Evolutionary conservation across 2,797 vertebrate species (phyloP), one percentile per base, ranked within the genome.

Genomic region (Pangasius macronema): DNA sequence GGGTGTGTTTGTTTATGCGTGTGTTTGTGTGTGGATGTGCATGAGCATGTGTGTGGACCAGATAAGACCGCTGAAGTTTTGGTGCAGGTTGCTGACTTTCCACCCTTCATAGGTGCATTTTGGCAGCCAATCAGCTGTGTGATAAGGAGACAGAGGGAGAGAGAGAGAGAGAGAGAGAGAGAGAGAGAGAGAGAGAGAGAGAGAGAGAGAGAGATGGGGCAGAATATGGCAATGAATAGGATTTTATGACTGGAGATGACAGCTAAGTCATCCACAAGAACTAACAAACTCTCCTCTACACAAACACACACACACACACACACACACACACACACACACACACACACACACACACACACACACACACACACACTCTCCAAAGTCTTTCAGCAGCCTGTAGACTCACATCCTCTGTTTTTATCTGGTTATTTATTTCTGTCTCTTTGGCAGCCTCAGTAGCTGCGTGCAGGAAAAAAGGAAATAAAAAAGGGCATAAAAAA

Each of bases 51-150:
- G 97, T 95, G 95, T 92, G 92, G 94, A 96, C 95, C 95, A 97
- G 97, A 98, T 97, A 99, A 97, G 96, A 93, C 92, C 94, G 95
- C 95, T 95, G 95, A 98, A 98, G 97, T 98, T 96, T 97, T 96
- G 95, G 95, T 94, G 95, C 93, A 95, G 97, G 96, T 97, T 97
- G 95, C 96, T 93, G 96, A 97, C 96, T 96, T 98, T 96, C 95
- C 92, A 93, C 83, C 91, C 94, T 97, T 97, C 90, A 91, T 96
- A 97, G 96, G 96, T 97, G 96, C 93, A 95, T 96, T 94, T 95
- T 97, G 97, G 97, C 97, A 97, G 95, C 96, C 95, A 96, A 96
- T 96, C 93, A 95, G 92, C 93, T 96, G 94, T 93, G 93, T 93
- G 94, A 65, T 72, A 80, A 67, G 72, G 72, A 84, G 39, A 75